These are phyloP conservation scores for Ceyx melanurus DNA, from an alignment of 2,113 vertebrate genomes.

Conservation along the genomic window DNA sequence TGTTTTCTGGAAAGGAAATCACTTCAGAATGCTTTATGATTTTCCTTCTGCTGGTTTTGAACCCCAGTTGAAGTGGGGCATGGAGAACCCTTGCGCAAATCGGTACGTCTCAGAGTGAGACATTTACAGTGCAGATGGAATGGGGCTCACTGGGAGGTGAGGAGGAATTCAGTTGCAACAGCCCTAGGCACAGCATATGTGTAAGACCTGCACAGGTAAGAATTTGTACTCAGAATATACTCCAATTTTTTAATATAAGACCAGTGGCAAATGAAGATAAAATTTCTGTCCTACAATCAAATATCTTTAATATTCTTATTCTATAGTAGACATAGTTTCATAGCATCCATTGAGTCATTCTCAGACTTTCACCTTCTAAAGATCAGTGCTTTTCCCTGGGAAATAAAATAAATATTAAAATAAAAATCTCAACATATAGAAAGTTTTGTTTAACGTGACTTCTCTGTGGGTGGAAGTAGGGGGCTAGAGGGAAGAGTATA, in stretches of 20 bases:
- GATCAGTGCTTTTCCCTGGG: not conserved
- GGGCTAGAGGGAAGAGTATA: not conserved
- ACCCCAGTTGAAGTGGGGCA: not conserved
- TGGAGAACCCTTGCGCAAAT: not conserved
- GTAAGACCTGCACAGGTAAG: not conserved
- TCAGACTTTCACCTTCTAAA: not conserved
- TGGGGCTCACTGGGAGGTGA: not conserved
- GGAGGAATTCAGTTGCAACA: not conserved
- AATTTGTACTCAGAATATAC: not conserved
- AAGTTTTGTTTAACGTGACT: not conserved
- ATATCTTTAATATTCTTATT: not conserved
- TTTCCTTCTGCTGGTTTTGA: not conserved
- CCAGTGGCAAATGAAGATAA: not conserved
- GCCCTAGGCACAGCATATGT: fast-evolving
- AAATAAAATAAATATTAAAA: not conserved
- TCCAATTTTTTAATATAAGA: not conserved
- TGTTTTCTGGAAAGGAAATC: not conserved
- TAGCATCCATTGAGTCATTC: not conserved
- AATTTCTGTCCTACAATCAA: not conserved
- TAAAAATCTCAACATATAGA: not conserved
- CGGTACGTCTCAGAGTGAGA: not conserved
- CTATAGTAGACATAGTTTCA: not conserved
- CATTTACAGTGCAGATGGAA: not conserved
- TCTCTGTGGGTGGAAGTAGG: not conserved
- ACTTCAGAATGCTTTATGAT: not conserved